A percentile compares a stretch with the other conserved stretches of the same genome.
These are phyloP conservation scores for Gymnothorax reevesii DNA, from an alignment of 2,797 vertebrate genomes.

Conservation along the genomic window DNA sequence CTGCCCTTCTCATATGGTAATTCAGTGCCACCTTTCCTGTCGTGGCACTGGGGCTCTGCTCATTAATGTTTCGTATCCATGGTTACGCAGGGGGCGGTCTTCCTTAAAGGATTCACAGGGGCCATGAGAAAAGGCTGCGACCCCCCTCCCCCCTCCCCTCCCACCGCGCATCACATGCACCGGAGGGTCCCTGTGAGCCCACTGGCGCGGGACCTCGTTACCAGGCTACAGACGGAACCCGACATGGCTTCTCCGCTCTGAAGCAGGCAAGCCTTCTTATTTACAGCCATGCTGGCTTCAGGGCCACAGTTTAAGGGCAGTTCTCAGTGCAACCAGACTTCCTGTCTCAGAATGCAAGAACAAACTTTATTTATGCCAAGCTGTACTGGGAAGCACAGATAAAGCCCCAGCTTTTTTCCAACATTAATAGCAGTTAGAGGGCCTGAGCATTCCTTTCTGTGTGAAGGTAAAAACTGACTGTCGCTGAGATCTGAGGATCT, in stretches of 20 bases:
- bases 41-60: slow-evolving; percentile 41
- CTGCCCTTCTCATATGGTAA: neutral
- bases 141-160: neutral
- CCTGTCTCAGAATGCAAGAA: neutral
- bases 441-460: neutral
- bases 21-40: neutral
- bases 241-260: slow-evolving; percentile 21
- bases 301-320: slow-evolving; percentile 19
- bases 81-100: slow-evolving; percentile 35
- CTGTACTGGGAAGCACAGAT: neutral
- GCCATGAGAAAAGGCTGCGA: slow-evolving; percentile 31
- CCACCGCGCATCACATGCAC: slow-evolving; percentile 4
- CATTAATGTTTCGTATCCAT: slow-evolving; percentile 44
- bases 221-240: slow-evolving; percentile 49
- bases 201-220: slow-evolving; percentile 46
- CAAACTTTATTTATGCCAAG: neutral
- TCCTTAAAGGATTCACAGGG: neutral
- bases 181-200: slow-evolving; percentile 48
- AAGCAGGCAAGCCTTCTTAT: slow-evolving; percentile 33
- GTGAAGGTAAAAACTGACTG: neutral
- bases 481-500: too few species aligned
- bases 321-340: slow-evolving; percentile 24
- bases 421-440: neutral
- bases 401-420: neutral
- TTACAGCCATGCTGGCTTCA: slow-evolving; percentile 31